These are phyloP conservation scores for Misgurnus anguillicaudatus DNA, from an alignment of 2,113 vertebrate genomes.

Conservation along the genomic window DNA sequence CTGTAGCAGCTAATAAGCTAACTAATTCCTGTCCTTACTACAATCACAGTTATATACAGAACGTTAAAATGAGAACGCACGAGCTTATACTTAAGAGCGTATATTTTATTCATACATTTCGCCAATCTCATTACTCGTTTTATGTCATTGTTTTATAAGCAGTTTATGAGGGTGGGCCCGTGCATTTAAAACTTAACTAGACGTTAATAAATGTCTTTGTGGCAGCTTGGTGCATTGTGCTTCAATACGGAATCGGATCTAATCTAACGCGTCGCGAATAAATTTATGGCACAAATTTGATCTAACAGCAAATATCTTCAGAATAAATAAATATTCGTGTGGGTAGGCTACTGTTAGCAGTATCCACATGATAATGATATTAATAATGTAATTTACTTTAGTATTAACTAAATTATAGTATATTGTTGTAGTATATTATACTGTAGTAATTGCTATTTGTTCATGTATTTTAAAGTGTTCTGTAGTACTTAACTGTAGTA, in stretches of 20 bases:
- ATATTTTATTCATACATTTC: neutral
- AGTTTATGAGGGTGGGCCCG: constrained; percentile 20
- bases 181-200: constrained; percentile 5
- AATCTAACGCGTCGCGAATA: no score
- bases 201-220: neutral
- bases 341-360: no score
- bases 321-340: neutral
- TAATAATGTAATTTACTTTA: no score
- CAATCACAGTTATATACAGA: neutral
- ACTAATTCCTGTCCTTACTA: neutral
- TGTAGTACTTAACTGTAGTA: no score
- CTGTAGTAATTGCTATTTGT: no score
- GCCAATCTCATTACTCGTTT: neutral
- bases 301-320: neutral
- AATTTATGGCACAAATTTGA: no score
- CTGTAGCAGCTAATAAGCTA: constrained; percentile 25
- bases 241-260: neutral
- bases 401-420: no score
- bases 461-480: no score
- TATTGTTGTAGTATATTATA: no score
- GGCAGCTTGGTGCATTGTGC: neutral
- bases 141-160: constrained; percentile 4
- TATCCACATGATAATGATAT: no score
- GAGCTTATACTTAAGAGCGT: no score
- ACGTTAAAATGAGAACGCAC: neutral